phyloP scores from a whole-genome alignment of 2,888 invertebrate genomes.

The Nineta flava region DNA sequence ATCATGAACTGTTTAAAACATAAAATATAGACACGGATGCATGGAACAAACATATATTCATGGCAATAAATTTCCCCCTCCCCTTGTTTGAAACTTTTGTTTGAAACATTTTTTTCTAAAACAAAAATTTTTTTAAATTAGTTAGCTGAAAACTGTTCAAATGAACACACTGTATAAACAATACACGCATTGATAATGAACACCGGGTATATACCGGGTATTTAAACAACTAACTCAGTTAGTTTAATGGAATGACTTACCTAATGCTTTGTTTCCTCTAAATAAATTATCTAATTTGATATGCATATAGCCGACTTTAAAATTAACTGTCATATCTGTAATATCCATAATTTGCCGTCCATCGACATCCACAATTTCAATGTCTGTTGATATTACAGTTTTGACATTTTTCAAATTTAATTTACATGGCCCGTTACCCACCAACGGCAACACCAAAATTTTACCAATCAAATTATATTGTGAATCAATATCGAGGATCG shows the following conservation, averaged over 20 bases:
- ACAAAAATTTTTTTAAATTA: too few species aligned
- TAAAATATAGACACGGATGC: too few species aligned
- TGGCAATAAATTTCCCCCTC: too few species aligned
- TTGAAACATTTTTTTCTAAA: too few species aligned
- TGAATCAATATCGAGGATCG: constrained; percentile 35
- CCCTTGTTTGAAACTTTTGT: too few species aligned
- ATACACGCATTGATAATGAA: too few species aligned
- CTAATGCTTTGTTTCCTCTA: constrained; percentile 43
- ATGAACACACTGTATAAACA: too few species aligned
- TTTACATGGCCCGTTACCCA: constrained; percentile 37
- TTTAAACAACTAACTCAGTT: too few species aligned
- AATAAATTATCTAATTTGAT: constrained; percentile 40
- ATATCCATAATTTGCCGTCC: constrained; percentile 30
- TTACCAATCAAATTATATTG: constrained; percentile 41
- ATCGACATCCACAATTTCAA: constrained; percentile 28
- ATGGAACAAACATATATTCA: too few species aligned
- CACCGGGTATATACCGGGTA: not conserved
- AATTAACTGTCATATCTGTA: constrained; percentile 37
- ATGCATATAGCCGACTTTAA: constrained; percentile 34
- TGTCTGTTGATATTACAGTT: constrained; percentile 33
- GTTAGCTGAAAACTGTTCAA: too few species aligned
- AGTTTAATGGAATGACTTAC: too few species aligned
- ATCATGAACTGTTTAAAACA: too few species aligned
- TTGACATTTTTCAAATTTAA: constrained; percentile 34
- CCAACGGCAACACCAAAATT: constrained; percentile 37